Percentiles rank a stretch among this genome's conserved stretches.
phyloP scores from a whole-genome alignment of 2,797 vertebrate genomes.

The Phataginus tricuspis region DNA sequence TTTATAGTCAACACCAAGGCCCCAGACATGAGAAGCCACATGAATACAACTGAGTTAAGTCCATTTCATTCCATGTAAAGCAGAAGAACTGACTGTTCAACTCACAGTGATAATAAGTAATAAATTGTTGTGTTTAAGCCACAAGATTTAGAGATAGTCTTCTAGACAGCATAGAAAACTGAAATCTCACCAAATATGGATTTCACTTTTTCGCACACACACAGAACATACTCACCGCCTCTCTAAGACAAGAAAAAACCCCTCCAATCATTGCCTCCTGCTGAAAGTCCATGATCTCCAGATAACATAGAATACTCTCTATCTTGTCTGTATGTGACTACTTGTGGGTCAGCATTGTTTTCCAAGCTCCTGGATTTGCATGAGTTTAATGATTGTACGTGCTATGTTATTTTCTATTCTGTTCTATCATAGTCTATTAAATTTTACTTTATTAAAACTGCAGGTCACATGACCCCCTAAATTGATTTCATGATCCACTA shows the following conservation, averaged over 20 bases:
- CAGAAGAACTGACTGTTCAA: not conserved
- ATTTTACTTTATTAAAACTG: conserved; percentile 50
- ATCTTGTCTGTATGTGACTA: not conserved
- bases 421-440: not conserved
- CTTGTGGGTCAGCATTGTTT: not conserved
- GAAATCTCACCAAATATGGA: not conserved
- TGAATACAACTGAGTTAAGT: not conserved
- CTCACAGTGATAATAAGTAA: not conserved
- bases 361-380: not conserved
- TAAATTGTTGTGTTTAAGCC: not conserved
- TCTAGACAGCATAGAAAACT: not conserved
- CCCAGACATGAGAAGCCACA: not conserved
- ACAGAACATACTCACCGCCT: not conserved
- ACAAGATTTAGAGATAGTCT: not conserved
- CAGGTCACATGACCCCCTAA: conserved; percentile 40
- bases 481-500: conserved; percentile 51
- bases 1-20: not conserved
- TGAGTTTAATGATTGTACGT: not conserved
- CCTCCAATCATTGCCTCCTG: not conserved
- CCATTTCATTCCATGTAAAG: not conserved
- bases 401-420: not conserved
- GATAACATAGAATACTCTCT: not conserved
- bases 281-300: not conserved
- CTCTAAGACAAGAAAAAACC: not conserved
- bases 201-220: not conserved